Evolutionary conservation across 23 tunicate genomes (phyloP), one percentile per base, ranked within the genome.

Genomic region (Oikopleura dioica): DNA sequence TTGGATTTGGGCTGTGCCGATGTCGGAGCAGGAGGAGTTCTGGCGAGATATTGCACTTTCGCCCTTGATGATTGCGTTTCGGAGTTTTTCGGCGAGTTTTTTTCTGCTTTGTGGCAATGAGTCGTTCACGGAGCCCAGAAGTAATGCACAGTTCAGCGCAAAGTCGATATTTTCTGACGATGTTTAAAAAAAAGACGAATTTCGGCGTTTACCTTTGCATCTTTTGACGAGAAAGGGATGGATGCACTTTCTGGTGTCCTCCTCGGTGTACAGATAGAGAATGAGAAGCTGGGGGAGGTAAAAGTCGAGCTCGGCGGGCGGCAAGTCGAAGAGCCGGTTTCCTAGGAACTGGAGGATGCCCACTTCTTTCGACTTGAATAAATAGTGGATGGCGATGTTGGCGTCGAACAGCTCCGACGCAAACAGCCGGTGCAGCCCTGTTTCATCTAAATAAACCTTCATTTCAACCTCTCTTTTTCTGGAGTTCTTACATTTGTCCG

Each of bases 121-220:
- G 77, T 81, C 37, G 0, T 91, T 79, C 50, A 82, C 83, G 34
- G 85, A 85, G 5, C 87, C 85, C 29, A 94, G 84, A 12, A 94
- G 83, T 92, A 92, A 86, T 0, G 99, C 99, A 77, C 95, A 94
- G 59, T 35, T 94, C 76, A 94, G 68, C 1, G 99, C 80, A 37
- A 94, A 94, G 59, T 94, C 92, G 36, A 81, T 84, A 83, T 92
- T 94, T 76, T 86, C 99, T 77, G n/a, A n/a, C n/a, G n/a, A n/a
- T n/a, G n/a, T n/a, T n/a, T n/a, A n/a, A n/a, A n/a, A 44, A 44
- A 44, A 44, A 44, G 16, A 44, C 55, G 55, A 44, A 16, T 9
- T 44, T 44, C 16, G 9, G 9, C 16, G 9, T 44, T 16, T 44
- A 44, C 55, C n/a, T n/a, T n/a, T n/a, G n/a, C n/a, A n/a, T 92